Evolutionary conservation across 2,888 invertebrate genomes (phyloP).

Genomic region (Podabrus alpinus): DNA sequence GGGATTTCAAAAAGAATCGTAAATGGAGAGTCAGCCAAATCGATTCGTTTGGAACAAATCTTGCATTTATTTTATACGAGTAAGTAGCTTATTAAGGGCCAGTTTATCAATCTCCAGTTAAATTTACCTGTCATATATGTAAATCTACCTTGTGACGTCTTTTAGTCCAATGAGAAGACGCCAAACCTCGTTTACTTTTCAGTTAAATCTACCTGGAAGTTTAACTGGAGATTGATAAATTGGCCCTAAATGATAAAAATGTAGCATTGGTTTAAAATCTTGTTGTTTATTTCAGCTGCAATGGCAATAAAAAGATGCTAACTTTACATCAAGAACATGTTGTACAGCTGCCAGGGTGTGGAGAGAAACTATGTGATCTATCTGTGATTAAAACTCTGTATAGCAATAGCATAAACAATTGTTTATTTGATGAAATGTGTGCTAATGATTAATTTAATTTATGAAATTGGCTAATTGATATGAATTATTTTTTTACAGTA

Average conservation of each 20-base stretch:
- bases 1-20: slow-evolving; percentile 39
- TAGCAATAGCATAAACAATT: slow-evolving; percentile 4
- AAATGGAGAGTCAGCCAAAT: slow-evolving; percentile 56
- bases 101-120: too few relatives aligned
- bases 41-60: slow-evolving; percentile 78
- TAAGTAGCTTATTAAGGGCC: too few relatives aligned
- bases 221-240: too few relatives aligned
- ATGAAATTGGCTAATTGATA: not conserved
- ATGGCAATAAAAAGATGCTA: not conserved
- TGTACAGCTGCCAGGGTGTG: not conserved
- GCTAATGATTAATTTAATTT: not conserved
- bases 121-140: too few relatives aligned
- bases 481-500: not conserved
- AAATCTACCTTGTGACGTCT: too few relatives aligned
- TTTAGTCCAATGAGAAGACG: too few relatives aligned
- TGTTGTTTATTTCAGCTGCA: not conserved
- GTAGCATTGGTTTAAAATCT: too few relatives aligned
- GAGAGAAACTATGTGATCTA: slow-evolving; percentile 8
- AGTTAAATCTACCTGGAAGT: too few relatives aligned
- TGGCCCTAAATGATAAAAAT: too few relatives aligned
- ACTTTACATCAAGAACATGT: slow-evolving; percentile 6
- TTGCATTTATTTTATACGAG: slow-evolving; percentile 76
- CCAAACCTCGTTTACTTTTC: too few relatives aligned
- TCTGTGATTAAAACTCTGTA: not conserved
- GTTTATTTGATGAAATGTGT: slow-evolving; percentile 7